A percentile compares a stretch with the other conserved stretches of the same genome.
phyloP scores from a whole-genome alignment of 2,888 invertebrate genomes.

The Eilema griseolum region DNA sequence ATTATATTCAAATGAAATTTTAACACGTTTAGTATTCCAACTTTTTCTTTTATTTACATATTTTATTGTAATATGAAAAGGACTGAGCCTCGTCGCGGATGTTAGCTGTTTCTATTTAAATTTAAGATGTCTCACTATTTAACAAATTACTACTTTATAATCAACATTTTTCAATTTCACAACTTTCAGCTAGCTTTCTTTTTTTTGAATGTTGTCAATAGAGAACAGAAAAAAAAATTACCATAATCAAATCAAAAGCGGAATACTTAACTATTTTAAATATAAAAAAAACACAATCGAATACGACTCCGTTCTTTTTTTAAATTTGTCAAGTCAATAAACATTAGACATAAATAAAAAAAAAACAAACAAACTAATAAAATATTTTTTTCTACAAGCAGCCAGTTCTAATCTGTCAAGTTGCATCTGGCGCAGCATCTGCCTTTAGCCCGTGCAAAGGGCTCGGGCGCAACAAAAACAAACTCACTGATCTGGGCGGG shows the following conservation, averaged over 20 bases:
- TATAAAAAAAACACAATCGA: background rate
- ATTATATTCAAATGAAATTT: background rate
- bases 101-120: background rate
- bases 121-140: background rate
- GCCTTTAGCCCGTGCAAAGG: slow-evolving; percentile 30
- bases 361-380: background rate
- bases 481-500: slow-evolving; percentile 61
- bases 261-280: background rate
- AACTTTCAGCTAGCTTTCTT: background rate
- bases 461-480: slow-evolving; percentile 62
- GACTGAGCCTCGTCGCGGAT: background rate
- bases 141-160: background rate
- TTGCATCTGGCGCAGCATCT: slow-evolving; percentile 23
- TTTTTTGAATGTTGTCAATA: too few species aligned
- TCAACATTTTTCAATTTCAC: background rate
- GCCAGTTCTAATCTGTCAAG: slow-evolving; percentile 25
- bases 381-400: background rate
- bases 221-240: too few species aligned
- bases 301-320: background rate
- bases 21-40: background rate
- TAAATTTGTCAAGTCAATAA: background rate
- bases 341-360: too few species aligned
- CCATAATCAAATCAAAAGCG: background rate
- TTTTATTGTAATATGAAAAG: too few species aligned
- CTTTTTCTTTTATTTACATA: slow-evolving; percentile 1